Evolutionary conservation across 2,113 vertebrate species (phyloP).

Genomic region (Alethe castanea): DNA sequence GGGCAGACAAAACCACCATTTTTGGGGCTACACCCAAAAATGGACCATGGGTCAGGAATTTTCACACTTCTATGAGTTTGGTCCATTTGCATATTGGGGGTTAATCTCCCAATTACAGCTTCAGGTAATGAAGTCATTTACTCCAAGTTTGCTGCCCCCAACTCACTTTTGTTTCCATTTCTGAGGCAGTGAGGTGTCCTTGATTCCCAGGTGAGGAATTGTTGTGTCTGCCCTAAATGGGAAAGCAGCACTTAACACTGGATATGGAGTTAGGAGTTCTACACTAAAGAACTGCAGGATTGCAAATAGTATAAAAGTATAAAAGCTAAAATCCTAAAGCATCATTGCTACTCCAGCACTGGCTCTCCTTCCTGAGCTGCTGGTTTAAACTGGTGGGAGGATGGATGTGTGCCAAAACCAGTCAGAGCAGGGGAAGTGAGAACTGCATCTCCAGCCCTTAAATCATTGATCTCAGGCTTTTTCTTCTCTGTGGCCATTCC

Average conservation of each 20-base stretch:
- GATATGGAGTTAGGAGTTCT: accelerated
- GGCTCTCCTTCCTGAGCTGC: background rate
- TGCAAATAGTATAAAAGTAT: accelerated
- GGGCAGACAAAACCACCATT: background rate
- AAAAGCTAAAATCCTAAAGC: background rate
- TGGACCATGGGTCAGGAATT: accelerated
- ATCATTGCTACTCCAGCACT: accelerated
- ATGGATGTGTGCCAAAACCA: background rate
- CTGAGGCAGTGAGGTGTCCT: background rate
- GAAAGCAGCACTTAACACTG: background rate
- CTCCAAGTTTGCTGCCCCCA: background rate
- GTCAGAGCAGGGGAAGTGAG: background rate
- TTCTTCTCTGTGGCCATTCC: background rate
- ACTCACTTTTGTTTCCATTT: accelerated
- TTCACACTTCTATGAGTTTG: accelerated
- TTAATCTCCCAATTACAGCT: background rate
- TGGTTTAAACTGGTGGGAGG: background rate
- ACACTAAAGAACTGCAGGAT: background rate
- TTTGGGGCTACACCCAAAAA: background rate
- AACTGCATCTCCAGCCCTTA: background rate
- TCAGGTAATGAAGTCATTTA: background rate
- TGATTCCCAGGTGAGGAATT: background rate
- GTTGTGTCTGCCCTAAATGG: background rate
- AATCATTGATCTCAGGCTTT: background rate
- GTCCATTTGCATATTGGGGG: background rate